Evolutionary conservation across 2,797 vertebrate species (phyloP), one percentile per base, ranked within the genome.

Genomic region (Danio choprae): DNA sequence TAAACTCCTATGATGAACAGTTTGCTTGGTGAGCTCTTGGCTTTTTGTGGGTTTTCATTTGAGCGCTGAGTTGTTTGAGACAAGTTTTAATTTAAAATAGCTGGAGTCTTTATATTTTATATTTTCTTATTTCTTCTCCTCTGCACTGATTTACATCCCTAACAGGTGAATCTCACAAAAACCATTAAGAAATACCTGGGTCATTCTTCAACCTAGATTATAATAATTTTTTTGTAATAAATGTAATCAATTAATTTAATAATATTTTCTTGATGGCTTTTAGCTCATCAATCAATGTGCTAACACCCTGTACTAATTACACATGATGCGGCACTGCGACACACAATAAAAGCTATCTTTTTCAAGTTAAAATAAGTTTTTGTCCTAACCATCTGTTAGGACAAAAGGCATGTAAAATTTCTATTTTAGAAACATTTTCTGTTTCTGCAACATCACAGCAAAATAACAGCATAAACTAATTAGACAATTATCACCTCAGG

Each of bases 201-300:
- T 29, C 3, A 29, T 29, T 29, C 29, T 29, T 29, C 3, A 29
- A 29, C 3, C 29, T 29, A 9, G n/a, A 53, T n/a, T n/a, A 13
- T 13, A 18, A 13, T 12, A 50, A 50, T 9, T 55, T 65, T 41
- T 68, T 44, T 20, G 22, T 62, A 29, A 29, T 29, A 29, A 3
- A 29, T 29, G 29, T 29, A n/a, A n/a, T n/a, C n/a, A n/a, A n/a
- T n/a, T n/a, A n/a, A n/a, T n/a, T n/a, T n/a, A n/a, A n/a, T n/a
- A n/a, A n/a, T n/a, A n/a, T 74, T 74, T 22, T 20, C 53, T 55
- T 74, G 38, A 51, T 69, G 15, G 22, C 40, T 56, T 77, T 65
- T 63, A 55, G 55, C 20, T 5, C 55, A 58, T 20, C 20, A 29
- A 20, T 58, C 29, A 29, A 29, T n/a, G n/a, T 29, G 29, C 29